Evolutionary conservation across 2,888 invertebrate genomes (phyloP), one percentile per base, ranked within the genome.

Genomic region (Strigamia crassipes): DNA sequence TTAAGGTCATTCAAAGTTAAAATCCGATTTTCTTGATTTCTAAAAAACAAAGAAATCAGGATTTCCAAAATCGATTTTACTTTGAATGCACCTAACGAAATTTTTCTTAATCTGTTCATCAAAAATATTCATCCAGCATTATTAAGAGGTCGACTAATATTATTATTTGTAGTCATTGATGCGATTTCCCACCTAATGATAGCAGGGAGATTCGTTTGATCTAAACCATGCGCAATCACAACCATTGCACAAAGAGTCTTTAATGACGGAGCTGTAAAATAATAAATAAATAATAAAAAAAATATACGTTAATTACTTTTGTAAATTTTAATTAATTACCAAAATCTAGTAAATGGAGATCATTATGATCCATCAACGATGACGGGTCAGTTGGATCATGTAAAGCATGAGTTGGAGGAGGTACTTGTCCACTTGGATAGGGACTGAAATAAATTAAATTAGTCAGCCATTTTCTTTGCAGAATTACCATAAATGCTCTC

Each of bases 341-440:
- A 84, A 94, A 93, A 87, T 96, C 95, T 83, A 96, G 88, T 15
- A 96, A 91, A 87, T 94, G 92, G 84, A 95, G 91, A 87, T 96
- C 96, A 87, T 93, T 93, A 86, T 94, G 94, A 87, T 96, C 96
- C 84, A 93, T 91, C 31, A 96, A 88, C 82, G 89, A 89, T 61
- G 61, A 61, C 81, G 90, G 73, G 42, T 86, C 86, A 12, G 82
- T 81, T 2, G 82, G 84, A n/a, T 85, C 84, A 34, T 73, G 81
- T 18, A 79, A 31, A 27, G 41, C 66, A n/a, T 79, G 73, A 8
- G 27, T 38, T 9, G 61, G 31, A 0, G 80, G 38, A 34, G 78
- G 41, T 12, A 21, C 78, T 34, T 41, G 12, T 31, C 61, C 81
- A 81, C 18, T 66, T 21, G 83, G 83, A 82, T 83, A 78, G 6